Evolutionary conservation across 2,113 vertebrate species (phyloP).

Genomic region (Scolopax mira): DNA sequence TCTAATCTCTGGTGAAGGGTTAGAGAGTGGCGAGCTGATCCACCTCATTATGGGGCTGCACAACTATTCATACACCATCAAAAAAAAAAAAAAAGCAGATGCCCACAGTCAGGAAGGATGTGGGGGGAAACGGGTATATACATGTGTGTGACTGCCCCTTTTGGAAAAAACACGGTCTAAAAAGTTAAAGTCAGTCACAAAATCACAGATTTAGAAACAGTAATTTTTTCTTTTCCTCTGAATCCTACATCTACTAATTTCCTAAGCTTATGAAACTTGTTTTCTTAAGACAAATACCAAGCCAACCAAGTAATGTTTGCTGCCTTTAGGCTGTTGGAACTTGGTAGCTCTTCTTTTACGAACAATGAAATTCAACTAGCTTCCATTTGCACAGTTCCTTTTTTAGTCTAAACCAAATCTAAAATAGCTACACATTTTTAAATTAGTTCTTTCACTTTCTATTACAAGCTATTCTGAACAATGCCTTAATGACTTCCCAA

Average conservation of each 20-base stretch:
- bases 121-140: rapidly evolving
- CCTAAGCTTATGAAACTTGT: background rate
- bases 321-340: background rate
- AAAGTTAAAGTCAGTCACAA: background rate
- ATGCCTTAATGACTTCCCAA: background rate
- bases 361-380: background rate
- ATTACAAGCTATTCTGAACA: background rate
- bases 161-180: background rate
- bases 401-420: background rate
- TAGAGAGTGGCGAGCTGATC: background rate
- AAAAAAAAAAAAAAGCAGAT: background rate
- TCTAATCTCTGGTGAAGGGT: background rate
- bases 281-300: background rate
- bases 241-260: background rate
- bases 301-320: background rate
- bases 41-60: background rate
- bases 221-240: background rate
- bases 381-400: background rate
- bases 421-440: background rate
- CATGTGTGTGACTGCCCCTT: background rate
- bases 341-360: background rate
- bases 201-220: background rate
- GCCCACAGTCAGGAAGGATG: rapidly evolving
- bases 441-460: background rate
- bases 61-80: background rate